Conservation (phyloP, 2,797 vertebrate genomes). For the Limosa lapponica region DNA sequence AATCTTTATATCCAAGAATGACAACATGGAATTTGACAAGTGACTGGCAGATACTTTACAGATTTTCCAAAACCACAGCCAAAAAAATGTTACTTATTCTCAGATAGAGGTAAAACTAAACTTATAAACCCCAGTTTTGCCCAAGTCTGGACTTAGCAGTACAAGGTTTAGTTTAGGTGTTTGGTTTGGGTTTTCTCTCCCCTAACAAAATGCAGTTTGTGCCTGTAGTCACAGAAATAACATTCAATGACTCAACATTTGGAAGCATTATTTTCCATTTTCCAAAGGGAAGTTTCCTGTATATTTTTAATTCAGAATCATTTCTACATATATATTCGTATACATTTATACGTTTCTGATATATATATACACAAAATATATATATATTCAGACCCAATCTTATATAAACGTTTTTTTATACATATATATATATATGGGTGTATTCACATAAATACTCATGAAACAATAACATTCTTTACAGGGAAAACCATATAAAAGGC, state of each 20-base stretch:
- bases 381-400: background rate
- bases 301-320: background rate
- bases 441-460: background rate
- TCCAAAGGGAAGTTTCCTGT: background rate
- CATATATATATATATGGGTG: background rate
- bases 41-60: background rate
- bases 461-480: background rate
- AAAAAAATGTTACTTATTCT: background rate
- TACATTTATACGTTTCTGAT: background rate
- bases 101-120: background rate
- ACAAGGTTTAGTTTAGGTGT: background rate
- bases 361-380: too few species aligned
- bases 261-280: background rate
- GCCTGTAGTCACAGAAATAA: background rate
- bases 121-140: background rate
- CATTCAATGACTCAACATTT: background rate
- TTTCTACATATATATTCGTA: background rate
- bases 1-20: background rate
- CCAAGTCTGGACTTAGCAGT: background rate
- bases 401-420: background rate
- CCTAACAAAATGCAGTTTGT: background rate
- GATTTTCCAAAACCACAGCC: background rate
- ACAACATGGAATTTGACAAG: background rate
- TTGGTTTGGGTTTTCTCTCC: accelerated
- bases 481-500: background rate